These are phyloP conservation scores for Plagodis pulveraria DNA, from an alignment of 2,888 invertebrate species.

Conservation along the genomic window DNA sequence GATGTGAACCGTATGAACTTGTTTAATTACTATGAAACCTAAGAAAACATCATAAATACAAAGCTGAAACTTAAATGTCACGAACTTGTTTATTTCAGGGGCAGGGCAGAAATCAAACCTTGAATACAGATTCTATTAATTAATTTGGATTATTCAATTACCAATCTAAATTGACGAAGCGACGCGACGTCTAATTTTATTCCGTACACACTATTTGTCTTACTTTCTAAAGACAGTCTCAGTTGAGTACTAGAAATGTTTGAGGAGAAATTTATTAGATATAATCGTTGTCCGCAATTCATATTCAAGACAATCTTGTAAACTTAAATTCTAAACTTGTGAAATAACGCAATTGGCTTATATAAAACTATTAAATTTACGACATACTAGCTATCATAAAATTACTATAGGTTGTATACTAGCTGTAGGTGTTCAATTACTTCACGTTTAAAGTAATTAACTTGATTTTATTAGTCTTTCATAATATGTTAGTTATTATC, in stretches of 20 bases:
- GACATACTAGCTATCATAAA: constrained; percentile 4
- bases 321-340: constrained; percentile 15
- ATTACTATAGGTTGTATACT: too few relatives aligned
- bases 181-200: constrained; percentile 42
- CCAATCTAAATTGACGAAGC: constrained; percentile 47
- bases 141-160: constrained; percentile 50
- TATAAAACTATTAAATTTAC: constrained; percentile 5
- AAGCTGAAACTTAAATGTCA: too few relatives aligned
- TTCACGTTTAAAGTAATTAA: too few relatives aligned
- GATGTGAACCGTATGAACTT: too few relatives aligned
- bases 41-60: too few relatives aligned
- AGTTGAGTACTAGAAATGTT: constrained; percentile 28
- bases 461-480: too few relatives aligned
- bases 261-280: constrained; percentile 18
- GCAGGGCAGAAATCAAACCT: constrained; percentile 30
- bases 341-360: constrained; percentile 3
- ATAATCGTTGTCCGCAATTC: constrained; percentile 10
- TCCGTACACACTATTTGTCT: constrained; percentile 34
- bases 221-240: constrained; percentile 29
- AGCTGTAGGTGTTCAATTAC: too few relatives aligned
- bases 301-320: constrained; percentile 15
- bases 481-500: too few relatives aligned
- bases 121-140: constrained; percentile 49
- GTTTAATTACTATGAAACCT: too few relatives aligned
- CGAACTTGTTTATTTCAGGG: too few relatives aligned